A percentile compares a stretch with the other conserved stretches of the same genome.
phyloP scores from a whole-genome alignment of 2,888 invertebrate genomes.

The Drosophila mercatorum region DNA sequence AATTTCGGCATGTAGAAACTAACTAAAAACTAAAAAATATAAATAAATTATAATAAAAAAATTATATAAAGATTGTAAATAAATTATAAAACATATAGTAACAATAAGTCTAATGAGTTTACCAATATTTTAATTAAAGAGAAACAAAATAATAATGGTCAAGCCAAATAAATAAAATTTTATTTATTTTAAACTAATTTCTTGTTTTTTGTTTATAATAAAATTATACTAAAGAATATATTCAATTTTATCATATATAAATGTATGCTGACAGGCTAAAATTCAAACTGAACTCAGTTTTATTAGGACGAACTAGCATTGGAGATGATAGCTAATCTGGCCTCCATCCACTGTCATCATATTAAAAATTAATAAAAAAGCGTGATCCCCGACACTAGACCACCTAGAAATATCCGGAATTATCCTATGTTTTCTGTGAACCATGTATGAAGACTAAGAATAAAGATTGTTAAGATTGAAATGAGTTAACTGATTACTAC shows the following conservation, averaged over 20 bases:
- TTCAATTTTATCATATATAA: no score
- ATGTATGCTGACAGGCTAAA: no score
- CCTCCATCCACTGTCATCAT: neutral
- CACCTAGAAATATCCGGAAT: neutral
- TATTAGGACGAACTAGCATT: neutral
- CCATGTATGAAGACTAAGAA: no score
- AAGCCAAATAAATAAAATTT: neutral
- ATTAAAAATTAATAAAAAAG: neutral
- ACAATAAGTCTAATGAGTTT: neutral
- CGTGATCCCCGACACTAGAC: neutral
- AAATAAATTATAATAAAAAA: neutral
- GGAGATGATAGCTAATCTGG: neutral
- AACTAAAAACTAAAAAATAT: neutral
- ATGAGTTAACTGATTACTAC: no score
- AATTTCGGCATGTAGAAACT: no score
- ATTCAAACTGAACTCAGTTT: neutral
- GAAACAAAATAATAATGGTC: neutral
- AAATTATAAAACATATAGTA: neutral
- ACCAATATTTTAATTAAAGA: neutral
- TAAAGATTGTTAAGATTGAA: no score
- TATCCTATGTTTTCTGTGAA: neutral
- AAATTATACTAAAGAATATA: no score
- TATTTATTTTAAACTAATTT: neutral
- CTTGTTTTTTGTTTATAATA: neutral
- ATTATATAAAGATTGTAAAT: neutral